phyloP scores from a whole-genome alignment of 2,888 invertebrate genomes.

The Amiota mariae region DNA sequence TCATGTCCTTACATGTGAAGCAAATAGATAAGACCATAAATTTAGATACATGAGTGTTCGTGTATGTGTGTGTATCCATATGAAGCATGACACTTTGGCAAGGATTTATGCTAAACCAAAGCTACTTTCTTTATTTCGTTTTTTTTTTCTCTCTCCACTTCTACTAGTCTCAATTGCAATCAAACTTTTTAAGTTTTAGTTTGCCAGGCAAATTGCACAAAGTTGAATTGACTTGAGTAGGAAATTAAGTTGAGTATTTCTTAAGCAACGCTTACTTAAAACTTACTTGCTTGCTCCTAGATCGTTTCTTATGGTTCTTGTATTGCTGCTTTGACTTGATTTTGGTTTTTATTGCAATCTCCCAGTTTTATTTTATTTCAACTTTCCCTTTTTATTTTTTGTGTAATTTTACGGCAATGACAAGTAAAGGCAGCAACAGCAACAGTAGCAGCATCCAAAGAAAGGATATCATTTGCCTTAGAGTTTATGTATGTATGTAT shows the following conservation, averaged over 20 bases:
- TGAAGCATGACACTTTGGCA: too few species aligned
- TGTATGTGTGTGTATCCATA: too few species aligned
- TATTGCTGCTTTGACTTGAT: slow-evolving; percentile 36
- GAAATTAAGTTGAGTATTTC: slow-evolving; percentile 64
- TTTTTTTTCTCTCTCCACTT: background rate
- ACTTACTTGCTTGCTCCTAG: slow-evolving; percentile 27
- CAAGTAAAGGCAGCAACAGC: background rate
- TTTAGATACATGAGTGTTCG: too few species aligned
- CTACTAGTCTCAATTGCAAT: slow-evolving; percentile 55
- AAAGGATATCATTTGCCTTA: background rate
- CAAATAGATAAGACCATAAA: too few species aligned
- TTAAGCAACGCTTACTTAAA: slow-evolving; percentile 35
- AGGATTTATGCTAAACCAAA: too few species aligned
- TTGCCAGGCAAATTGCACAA: slow-evolving; percentile 56
- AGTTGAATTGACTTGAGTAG: slow-evolving; percentile 63
- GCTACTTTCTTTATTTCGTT: background rate
- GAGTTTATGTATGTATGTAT: background rate
- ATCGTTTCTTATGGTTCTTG: slow-evolving; percentile 5
- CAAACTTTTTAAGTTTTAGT: slow-evolving; percentile 56
- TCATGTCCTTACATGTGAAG: too few species aligned
- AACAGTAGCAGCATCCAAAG: background rate
- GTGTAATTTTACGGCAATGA: background rate
- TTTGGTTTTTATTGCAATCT: slow-evolving; percentile 19
- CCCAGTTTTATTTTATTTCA: slow-evolving; percentile 21
- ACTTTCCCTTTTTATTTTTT: slow-evolving; percentile 1